Conservation (phyloP, 2,888 invertebrate species). For the Leptogaster cylindrica region DNA sequence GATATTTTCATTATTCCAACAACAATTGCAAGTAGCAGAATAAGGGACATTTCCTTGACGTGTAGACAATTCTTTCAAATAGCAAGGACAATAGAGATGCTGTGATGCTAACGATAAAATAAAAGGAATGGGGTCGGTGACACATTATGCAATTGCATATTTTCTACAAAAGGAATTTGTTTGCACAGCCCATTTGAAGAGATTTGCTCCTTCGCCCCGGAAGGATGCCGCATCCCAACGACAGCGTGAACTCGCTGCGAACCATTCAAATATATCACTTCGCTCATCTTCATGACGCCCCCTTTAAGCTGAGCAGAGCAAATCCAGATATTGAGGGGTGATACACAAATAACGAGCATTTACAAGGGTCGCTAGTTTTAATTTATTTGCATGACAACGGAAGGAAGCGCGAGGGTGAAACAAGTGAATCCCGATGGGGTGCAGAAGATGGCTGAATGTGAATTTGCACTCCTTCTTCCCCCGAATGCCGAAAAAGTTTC, state of each 20-base stretch:
- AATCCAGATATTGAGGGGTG: slow-evolving; percentile 2
- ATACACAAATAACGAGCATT: slow-evolving; percentile 14
- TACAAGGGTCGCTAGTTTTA: slow-evolving; percentile 36
- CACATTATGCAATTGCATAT: slow-evolving; percentile 28
- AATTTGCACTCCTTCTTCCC: neutral
- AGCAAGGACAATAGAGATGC: no score
- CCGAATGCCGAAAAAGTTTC: neutral
- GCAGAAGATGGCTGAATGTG: neutral
- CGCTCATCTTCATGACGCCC: neutral
- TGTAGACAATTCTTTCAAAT: no score
- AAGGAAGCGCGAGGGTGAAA: slow-evolving; percentile 8
- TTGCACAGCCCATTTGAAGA: slow-evolving; percentile 1
- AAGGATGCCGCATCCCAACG: neutral
- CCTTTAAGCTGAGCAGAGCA: neutral
- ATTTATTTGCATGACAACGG: slow-evolving; percentile 33
- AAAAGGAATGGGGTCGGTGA: slow-evolving; percentile 7
- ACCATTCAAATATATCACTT: slow-evolving; percentile 7
- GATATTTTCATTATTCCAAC: no score
- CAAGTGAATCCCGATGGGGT: neutral
- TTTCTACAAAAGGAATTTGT: slow-evolving; percentile 4
- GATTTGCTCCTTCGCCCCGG: neutral
- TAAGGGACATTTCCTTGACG: no score
- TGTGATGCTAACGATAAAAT: no score
- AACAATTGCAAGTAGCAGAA: no score
- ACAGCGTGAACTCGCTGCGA: neutral